Evolutionary conservation across 2,113 vertebrate genomes (phyloP).

Genomic region (Vulpes ferrilata): DNA sequence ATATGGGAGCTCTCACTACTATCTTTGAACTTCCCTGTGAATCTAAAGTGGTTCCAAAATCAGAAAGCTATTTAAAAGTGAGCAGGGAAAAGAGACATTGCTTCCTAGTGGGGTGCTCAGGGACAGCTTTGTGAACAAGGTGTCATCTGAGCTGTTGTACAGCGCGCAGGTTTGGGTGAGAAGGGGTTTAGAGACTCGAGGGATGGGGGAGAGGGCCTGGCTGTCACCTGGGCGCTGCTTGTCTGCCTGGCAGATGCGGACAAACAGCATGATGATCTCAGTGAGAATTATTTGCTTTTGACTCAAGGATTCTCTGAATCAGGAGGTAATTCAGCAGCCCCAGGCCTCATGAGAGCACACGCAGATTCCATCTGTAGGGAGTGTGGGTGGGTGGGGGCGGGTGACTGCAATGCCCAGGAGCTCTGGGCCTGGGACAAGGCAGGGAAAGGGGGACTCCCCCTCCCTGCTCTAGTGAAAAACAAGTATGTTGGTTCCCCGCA

Average conservation of each 20-base stretch:
- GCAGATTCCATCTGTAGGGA: background rate
- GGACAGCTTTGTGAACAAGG: background rate
- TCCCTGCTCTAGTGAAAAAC: background rate
- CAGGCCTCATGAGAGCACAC: background rate
- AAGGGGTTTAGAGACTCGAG: background rate
- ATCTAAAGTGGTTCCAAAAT: background rate
- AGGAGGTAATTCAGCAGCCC: background rate
- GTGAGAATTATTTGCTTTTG: background rate
- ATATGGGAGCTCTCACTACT: background rate
- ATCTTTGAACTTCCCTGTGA: background rate
- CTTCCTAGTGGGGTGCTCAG: background rate
- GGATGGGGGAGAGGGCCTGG: background rate
- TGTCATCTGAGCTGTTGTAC: background rate
- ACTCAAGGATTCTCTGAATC: background rate
- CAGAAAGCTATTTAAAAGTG: background rate
- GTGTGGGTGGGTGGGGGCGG: too few relatives aligned
- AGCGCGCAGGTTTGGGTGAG: accelerated
- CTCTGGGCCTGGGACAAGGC: background rate
- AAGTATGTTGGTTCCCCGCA: background rate
- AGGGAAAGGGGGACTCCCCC: too few relatives aligned
- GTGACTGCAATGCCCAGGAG: background rate
- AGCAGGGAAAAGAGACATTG: background rate
- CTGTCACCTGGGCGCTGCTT: background rate
- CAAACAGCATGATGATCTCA: background rate
- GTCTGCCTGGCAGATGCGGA: background rate